Percentiles rank a stretch among this genome's conserved stretches.
phyloP scores from a whole-genome alignment of 2,797 vertebrate species.

The Acipenser ruthenus region DNA sequence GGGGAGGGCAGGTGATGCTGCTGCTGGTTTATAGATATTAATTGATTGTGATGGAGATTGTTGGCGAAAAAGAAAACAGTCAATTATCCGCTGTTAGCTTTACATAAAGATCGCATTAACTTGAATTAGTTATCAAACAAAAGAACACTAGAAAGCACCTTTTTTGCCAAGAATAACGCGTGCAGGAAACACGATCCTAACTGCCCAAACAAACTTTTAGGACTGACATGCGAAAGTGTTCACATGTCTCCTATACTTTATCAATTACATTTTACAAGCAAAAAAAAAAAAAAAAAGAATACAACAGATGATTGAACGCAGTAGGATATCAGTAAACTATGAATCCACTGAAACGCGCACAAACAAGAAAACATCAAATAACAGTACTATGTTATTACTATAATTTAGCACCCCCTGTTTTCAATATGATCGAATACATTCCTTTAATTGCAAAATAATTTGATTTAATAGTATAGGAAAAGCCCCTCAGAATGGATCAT shows the following conservation, averaged over 20 bases:
- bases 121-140: constrained; percentile 77
- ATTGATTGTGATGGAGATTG: constrained; percentile 72
- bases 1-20: constrained; percentile 62
- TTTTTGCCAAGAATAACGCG: constrained; percentile 49
- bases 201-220: too few relatives aligned
- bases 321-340: too few relatives aligned
- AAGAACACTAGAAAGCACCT: constrained; percentile 57
- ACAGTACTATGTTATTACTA: not conserved
- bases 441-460: too few relatives aligned
- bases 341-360: too few relatives aligned
- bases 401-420: too few relatives aligned
- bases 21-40: constrained; percentile 67
- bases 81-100: constrained; percentile 76
- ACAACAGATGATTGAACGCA: too few relatives aligned
- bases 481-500: constrained; percentile 22
- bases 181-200: not conserved
- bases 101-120: constrained; percentile 75
- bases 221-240: too few relatives aligned
- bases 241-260: too few relatives aligned
- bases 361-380: not conserved
- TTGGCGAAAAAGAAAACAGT: constrained; percentile 72
- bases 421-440: too few relatives aligned
- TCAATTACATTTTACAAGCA: too few relatives aligned
- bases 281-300: too few relatives aligned
- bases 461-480: constrained; percentile 15